Percentiles rank a stretch among this genome's conserved stretches.
These are phyloP conservation scores for Speoplatyrhinus poulsoni DNA, from an alignment of 2,113 vertebrate genomes.

Conservation along the genomic window DNA sequence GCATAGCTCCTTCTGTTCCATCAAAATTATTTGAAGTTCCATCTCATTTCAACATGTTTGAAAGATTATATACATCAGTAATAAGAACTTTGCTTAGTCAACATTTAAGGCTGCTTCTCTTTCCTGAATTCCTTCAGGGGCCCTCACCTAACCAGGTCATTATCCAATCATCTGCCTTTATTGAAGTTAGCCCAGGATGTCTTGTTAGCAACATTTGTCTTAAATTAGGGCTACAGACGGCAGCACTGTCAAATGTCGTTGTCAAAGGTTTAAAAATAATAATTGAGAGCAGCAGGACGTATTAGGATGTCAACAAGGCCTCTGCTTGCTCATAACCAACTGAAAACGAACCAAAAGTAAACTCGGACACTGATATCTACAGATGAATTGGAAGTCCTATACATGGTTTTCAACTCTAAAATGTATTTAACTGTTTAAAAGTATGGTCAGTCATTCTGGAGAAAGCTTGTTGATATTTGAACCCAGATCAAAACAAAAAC, in stretches of 20 bases:
- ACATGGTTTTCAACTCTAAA: no score
- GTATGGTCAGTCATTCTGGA: no score
- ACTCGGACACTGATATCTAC: conserved; percentile 27
- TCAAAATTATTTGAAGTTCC: no score
- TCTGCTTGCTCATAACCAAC: conserved; percentile 27
- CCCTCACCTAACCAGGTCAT: conserved; percentile 45
- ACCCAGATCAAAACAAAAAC: no score
- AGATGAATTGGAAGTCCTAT: conserved; percentile 2
- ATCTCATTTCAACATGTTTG: no score
- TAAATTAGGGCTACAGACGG: conserved; percentile 60
- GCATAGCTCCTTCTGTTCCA: no score
- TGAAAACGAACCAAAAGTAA: conserved; percentile 26
- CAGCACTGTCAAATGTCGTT: conserved; percentile 62
- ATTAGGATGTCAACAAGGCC: conserved; percentile 34
- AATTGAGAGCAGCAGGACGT: conserved; percentile 58
- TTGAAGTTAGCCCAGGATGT: conserved; percentile 50
- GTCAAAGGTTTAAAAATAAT: conserved; percentile 60
- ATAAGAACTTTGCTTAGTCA: no score
- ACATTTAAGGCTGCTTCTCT: background rate
- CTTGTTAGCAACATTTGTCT: conserved; percentile 72
- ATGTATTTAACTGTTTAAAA: no score
- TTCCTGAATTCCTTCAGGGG: conserved; percentile 23
- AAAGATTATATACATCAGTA: no score
- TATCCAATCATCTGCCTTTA: conserved; percentile 58
- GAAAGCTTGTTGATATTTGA: no score